These are phyloP conservation scores for Synchiropus splendidus DNA, from an alignment of 2,113 vertebrate genomes.

Conservation along the genomic window DNA sequence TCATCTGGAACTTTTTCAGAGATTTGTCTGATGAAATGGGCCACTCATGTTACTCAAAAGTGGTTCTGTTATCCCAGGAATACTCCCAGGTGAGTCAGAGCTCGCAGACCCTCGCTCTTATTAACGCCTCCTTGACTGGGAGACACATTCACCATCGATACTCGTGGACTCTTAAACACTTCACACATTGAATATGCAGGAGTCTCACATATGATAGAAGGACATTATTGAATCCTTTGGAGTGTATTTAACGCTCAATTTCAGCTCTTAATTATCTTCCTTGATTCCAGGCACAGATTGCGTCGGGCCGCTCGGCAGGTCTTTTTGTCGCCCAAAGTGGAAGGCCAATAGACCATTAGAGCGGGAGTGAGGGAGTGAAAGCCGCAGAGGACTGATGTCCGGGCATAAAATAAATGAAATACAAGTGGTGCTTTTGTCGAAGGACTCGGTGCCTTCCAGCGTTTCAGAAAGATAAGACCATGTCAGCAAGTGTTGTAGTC, in stretches of 20 bases:
- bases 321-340: slow-evolving; percentile 36
- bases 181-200: no score
- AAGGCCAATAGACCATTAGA: slow-evolving; percentile 41
- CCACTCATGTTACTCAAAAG: no score
- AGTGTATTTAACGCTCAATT: slow-evolving; percentile 8
- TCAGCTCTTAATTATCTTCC: slow-evolving; percentile 20
- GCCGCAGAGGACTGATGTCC: slow-evolving; percentile 29
- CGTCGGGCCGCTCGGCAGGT: slow-evolving; percentile 36
- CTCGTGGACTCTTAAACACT: no score
- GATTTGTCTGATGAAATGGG: no score
- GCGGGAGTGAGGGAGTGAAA: neutral
- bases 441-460: slow-evolving; percentile 46
- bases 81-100: no score
- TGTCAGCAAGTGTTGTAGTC: slow-evolving; percentile 53
- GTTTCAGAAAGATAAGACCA: slow-evolving; percentile 52
- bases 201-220: slow-evolving; percentile 22
- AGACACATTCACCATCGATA: no score
- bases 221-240: slow-evolving; percentile 21
- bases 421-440: slow-evolving; percentile 38
- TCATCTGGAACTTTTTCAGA: no score
- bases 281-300: slow-evolving; percentile 23
- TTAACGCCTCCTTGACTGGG: no score
- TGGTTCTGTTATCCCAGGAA: no score
- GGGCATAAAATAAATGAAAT: slow-evolving; percentile 47
- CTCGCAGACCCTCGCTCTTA: no score